Percentiles rank a stretch among this genome's conserved stretches.
Evolutionary conservation across 1,140 invertebrate genomes (phyloP).

Genomic region (Drosophila willistoni): DNA sequence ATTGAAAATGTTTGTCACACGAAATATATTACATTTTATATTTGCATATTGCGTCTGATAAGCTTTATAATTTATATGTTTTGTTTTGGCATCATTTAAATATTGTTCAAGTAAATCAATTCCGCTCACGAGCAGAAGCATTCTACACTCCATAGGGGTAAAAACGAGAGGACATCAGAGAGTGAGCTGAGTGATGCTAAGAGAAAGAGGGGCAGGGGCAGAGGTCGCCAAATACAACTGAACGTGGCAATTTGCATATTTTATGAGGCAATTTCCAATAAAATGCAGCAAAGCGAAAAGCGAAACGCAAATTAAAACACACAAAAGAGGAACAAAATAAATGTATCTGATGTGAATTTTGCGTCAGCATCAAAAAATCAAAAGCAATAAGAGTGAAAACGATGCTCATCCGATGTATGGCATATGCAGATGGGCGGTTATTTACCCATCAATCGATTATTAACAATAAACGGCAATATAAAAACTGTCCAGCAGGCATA

Average conservation of each 20-base stretch:
- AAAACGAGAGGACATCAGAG: not conserved
- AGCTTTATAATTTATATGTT: slow-evolving; percentile 48
- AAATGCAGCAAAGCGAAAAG: slow-evolving; percentile 64
- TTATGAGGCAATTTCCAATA: slow-evolving; percentile 70
- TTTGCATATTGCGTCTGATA: slow-evolving; percentile 45
- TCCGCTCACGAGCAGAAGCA: slow-evolving; percentile 2
- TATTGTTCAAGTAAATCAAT: slow-evolving; percentile 39
- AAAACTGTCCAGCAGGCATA: not conserved
- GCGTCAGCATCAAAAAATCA: slow-evolving; percentile 25
- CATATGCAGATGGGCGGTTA: slow-evolving; percentile 31
- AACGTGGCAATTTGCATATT: slow-evolving; percentile 66
- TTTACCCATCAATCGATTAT: slow-evolving; percentile 52
- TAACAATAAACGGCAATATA: not conserved
- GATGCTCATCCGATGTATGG: not conserved
- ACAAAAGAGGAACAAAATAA: slow-evolving; percentile 63
- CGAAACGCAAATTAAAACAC: slow-evolving; percentile 63
- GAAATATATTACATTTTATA: slow-evolving; percentile 44
- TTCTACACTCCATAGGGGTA: not conserved
- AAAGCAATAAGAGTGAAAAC: not conserved
- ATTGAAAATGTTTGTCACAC: slow-evolving; percentile 72
- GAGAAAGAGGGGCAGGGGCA: slow-evolving; percentile 13
- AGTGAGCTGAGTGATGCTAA: not conserved
- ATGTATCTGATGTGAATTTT: no score
- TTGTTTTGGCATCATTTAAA: not conserved
- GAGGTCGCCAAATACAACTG: slow-evolving; percentile 19